These are phyloP conservation scores for Xanthia icteritia DNA, from an alignment of 2,888 invertebrate genomes.

Conservation along the genomic window DNA sequence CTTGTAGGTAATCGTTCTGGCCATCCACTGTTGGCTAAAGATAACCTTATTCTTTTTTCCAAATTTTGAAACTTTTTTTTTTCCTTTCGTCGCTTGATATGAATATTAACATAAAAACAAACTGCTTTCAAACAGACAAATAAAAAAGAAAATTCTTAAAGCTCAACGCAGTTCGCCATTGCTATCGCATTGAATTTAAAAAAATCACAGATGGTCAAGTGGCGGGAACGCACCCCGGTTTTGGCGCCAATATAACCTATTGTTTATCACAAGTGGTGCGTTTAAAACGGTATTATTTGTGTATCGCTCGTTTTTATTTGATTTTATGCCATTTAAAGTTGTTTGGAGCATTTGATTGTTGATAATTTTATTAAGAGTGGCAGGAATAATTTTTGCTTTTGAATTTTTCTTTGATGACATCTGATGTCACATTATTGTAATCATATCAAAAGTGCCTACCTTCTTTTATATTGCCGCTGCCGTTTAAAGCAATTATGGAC, in stretches of 20 bases:
- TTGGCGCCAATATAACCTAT: conserved; percentile 80
- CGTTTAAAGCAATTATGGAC: not conserved
- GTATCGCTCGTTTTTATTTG: conserved; percentile 79
- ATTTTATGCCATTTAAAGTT: conserved; percentile 78
- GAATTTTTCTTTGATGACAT: conserved; percentile 38
- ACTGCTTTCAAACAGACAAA: conserved; percentile 4
- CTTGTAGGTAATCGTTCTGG: too few species aligned
- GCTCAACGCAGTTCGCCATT: conserved; percentile 16
- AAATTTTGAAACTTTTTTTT: too few species aligned
- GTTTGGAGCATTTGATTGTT: conserved; percentile 44
- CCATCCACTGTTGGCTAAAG: too few species aligned
- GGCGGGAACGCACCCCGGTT: conserved; percentile 75
- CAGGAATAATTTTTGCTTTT: conserved; percentile 25
- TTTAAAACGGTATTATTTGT: conserved; percentile 82
- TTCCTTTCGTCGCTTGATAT: too few species aligned
- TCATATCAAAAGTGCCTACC: not conserved
- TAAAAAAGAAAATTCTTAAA: conserved; percentile 14
- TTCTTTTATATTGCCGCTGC: not conserved
- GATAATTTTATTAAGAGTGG: conserved; percentile 53
- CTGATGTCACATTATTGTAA: conserved; percentile 14
- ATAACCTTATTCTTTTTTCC: too few species aligned
- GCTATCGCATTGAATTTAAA: conserved; percentile 46
- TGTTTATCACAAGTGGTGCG: conserved; percentile 85
- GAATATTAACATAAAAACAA: not conserved
- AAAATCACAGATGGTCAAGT: conserved; percentile 83